Evolutionary conservation across 2,888 invertebrate genomes (phyloP), one percentile per base, ranked within the genome.

Genomic region (Drosophila prostipennis): DNA sequence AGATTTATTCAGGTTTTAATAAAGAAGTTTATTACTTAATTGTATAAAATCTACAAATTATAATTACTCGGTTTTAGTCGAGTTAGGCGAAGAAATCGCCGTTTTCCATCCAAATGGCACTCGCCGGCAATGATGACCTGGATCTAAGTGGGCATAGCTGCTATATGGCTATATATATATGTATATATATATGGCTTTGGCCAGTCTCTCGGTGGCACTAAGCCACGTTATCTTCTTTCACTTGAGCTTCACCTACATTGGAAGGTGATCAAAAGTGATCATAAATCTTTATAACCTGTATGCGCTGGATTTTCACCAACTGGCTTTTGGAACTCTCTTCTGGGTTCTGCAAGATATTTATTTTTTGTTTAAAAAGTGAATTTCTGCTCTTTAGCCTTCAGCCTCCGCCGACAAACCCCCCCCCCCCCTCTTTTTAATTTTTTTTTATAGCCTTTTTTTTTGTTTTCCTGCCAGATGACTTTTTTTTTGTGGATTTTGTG

Each of bases 201-300:
- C 55, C 45, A 45, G 43, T 55, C 34, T 14, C 55, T 45, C 34
- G 19, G 34, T n/a, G 43, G 43, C 23, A 19, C 19, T 37, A n/a
- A 43, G 46, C 46, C 61, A 55, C 48, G 43, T 58, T 72, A 61
- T 64, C 73, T 69, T 59, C 65, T 64, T 55, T 54, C 63, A 74
- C 54, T 59, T 61, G 45, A 56, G 49, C 52, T 55, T 77, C 70
- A 77, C 83, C 73, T 78, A 75, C 79, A 78, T 80, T 68, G 39
- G 42, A 45, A 42, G 58, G 80, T 80, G 29, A 85, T 81, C 86
- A 82, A 80, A 69, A 80, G 82, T 80, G 83, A 86, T 81, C 84
- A 80, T 83, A 83, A 83, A 78, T 83, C 83, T 83, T 72, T 72
- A 76, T 83, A 81, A 81, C 80, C 80, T 80, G 80, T 80, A 80